Base-by-base conservation (phyloP, 2,113 vertebrate genomes). In the Cavia aperea region DNA sequence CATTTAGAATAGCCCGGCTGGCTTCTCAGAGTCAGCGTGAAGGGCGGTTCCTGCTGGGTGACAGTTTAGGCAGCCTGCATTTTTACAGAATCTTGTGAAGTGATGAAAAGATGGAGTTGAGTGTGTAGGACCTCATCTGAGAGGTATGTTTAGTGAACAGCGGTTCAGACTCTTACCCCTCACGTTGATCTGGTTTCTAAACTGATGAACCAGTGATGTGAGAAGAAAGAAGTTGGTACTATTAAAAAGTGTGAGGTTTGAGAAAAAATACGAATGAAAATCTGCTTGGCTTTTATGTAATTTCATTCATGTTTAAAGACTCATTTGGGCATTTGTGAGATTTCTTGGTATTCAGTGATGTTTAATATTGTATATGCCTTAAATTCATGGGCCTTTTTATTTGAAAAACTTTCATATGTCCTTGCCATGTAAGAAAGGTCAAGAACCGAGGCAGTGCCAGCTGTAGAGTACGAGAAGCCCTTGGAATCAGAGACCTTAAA, bases 201-300 rank as follows among this genome's bases (percentile, higher is more conserved):
- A 81, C 82, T 84, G 65, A 26, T 79, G 83, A 84, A 62, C 86
- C 62, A 13, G 36, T 72, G 46, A 31, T 75, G 39, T 11, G 90
- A 81, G 65, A 87, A 81, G 72, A 92, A 81, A 10, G 54, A 90
- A 85, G n/a, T 90, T 88, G 33, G 14, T 87, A 11, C 2, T 90
- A 75, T 89, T 79, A 95, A 89, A 90, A 92, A 91, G 65, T 56
- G 7, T 81, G 51, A 82, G 49, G 56, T 96, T 91, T 36, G 83
- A 65, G 43, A 68, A 94, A 86, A 94, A 60, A 29, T 78, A 72
- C 18, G 92, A 73, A 51, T 86, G 73, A 91, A 82, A 82, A 46
- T 82, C 26, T 73, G 49, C 23, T 84, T 93, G 5, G 43, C 46
- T 88, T 95, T 89, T 29, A 93, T 94, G 39, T 86, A 89, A 87